Evolutionary conservation across 2,888 invertebrate species (phyloP).

Genomic region (Phymatocera aterrima): DNA sequence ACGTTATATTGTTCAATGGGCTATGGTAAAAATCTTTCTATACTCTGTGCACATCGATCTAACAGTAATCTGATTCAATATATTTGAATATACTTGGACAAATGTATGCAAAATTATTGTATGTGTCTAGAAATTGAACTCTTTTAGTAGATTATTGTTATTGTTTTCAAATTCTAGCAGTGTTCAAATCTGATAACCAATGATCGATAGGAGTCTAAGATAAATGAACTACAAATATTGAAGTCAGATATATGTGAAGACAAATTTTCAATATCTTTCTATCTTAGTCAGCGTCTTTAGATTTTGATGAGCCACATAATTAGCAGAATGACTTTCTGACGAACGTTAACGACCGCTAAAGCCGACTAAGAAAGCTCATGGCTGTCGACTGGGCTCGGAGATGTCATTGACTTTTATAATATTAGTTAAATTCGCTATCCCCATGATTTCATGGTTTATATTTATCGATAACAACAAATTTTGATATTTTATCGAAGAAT

Average conservation of each 20-base stretch:
- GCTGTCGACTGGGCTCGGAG: too few relatives aligned
- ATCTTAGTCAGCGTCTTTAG: background rate
- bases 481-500: too few relatives aligned
- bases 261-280: constrained; percentile 37
- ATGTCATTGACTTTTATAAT: too few relatives aligned
- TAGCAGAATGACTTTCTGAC: background rate
- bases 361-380: too few relatives aligned
- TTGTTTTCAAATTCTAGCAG: constrained; percentile 20
- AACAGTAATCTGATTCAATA: constrained; percentile 34
- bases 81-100: background rate
- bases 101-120: background rate
- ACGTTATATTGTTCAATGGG: constrained; percentile 69
- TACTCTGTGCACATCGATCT: constrained; percentile 58
- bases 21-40: constrained; percentile 72
- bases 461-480: too few relatives aligned
- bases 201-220: background rate
- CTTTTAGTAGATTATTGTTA: constrained; percentile 20
- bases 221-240: background rate
- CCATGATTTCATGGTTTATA: too few relatives aligned
- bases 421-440: too few relatives aligned
- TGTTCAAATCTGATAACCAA: background rate
- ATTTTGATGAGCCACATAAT: constrained; percentile 23
- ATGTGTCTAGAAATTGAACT: constrained; percentile 10
- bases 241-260: constrained; percentile 68
- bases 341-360: too few relatives aligned